A percentile compares a stretch with the other conserved stretches of the same genome.
phyloP scores from a whole-genome alignment of 2,797 vertebrate species.

The Lacerta agilis region DNA sequence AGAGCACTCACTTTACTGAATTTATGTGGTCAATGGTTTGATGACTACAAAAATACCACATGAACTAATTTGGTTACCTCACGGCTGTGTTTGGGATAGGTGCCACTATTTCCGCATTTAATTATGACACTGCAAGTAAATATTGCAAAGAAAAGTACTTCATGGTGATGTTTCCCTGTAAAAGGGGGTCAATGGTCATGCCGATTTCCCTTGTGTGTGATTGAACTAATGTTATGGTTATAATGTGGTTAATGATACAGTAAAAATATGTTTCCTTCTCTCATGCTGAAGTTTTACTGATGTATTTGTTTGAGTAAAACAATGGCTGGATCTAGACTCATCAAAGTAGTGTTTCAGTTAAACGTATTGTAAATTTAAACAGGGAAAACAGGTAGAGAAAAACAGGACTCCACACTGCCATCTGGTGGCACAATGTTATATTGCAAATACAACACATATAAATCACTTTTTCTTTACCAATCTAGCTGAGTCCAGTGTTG shows the following conservation, averaged over 20 bases:
- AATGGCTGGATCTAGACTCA: background rate
- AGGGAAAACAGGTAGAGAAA: too few species aligned
- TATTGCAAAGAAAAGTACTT: background rate
- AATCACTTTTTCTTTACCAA: too few species aligned
- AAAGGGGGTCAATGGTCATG: background rate
- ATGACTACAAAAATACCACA: background rate
- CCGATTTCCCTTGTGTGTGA: background rate
- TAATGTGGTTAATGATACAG: background rate
- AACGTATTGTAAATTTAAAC: too few species aligned
- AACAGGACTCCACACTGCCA: too few species aligned
- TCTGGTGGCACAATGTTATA: too few species aligned
- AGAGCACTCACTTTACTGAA: too few species aligned
- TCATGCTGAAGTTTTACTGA: background rate
- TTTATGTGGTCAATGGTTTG: background rate
- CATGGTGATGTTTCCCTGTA: background rate
- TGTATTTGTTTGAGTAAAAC: background rate
- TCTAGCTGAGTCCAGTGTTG: too few species aligned
- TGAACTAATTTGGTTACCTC: background rate
- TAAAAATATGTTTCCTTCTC: background rate
- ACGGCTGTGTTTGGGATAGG: background rate
- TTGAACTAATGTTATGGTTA: background rate
- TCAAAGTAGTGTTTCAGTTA: too few species aligned
- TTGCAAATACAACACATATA: too few species aligned
- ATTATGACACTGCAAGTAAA: background rate
- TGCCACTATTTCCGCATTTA: background rate